Evolutionary conservation across 2,797 vertebrate genomes (phyloP), one percentile per base, ranked within the genome.

Genomic region (Oryzias dopingdopingensis): DNA sequence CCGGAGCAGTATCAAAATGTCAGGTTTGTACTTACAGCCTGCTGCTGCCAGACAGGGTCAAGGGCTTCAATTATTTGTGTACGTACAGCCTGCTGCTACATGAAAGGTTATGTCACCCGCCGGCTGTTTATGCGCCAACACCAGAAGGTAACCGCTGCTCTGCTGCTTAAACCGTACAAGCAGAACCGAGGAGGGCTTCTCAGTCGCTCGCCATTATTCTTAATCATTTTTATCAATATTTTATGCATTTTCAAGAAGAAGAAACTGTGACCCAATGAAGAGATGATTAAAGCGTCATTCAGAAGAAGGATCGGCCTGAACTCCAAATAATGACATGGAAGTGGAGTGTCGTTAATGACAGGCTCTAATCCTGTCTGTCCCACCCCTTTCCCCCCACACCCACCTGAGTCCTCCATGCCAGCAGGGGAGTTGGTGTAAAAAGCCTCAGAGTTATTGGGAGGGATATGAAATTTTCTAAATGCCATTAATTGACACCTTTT

Each of bases 1-100:
- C 94, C 79, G 92, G 90, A 93, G 96, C 94, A 71, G 95, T 93
- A 96, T 96, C 94, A 95, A 98, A 99, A 98, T 99, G 97, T 98
- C 97, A 99, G 93, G 93, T 95, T 96, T 98, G 96, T 98, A 97
- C 94, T 97, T 96, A 96, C 95, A 95, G 94, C 92, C 93, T 88
- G 91, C 91, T 93, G 93, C 92, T 88, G 92, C 85, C 90, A 90
- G 94, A 95, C 94, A 92, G 94, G 97, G 96, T 99, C 97, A 98
- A 98, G 95, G 95, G 95, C 95, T 94, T 96, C 95, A 96, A 96
- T 99, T 98, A 98, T 96, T 96, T 96, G 95, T 97, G 94, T 97
- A 93, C 92, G 91, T 94, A 94, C 92, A 95, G 93, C 89, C 91
- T 86, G 91, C 90, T 82, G 88, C 88, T 93, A 97, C 96, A 96